Conservation (phyloP, 2,113 vertebrate species). For the Puffinus mauretanicus region DNA sequence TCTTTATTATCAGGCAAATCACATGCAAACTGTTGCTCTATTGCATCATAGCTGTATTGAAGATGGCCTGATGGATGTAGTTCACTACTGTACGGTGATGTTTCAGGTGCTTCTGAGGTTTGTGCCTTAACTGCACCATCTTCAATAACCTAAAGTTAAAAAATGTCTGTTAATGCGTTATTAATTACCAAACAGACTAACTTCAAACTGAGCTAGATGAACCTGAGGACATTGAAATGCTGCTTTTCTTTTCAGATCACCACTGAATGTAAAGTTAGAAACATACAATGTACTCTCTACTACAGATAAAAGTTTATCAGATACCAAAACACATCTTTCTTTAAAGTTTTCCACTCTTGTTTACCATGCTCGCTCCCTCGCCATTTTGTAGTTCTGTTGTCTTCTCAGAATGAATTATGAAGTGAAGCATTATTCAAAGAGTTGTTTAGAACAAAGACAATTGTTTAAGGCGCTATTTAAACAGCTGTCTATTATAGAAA, state of each 20-base stretch:
- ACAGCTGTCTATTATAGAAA: not conserved
- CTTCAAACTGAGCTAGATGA: no score
- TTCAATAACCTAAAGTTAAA: slow-evolving; percentile 43
- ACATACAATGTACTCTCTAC: not conserved
- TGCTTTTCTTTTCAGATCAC: not conserved
- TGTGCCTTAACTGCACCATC: slow-evolving; percentile 37
- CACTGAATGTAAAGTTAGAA: not conserved
- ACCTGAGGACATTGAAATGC: not conserved
- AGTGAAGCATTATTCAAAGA: not conserved
- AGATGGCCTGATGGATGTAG: slow-evolving; percentile 75
- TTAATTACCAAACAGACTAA: no score
- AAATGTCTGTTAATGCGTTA: no score
- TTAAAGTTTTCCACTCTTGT: not conserved
- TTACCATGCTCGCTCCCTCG: not conserved
- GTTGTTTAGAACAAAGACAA: not conserved
- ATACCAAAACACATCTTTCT: not conserved
- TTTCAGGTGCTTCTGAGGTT: slow-evolving; percentile 31
- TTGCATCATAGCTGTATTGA: slow-evolving; percentile 72
- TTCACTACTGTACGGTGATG: slow-evolving; percentile 68
- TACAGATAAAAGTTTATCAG: no score
- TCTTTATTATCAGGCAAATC: slow-evolving; percentile 68
- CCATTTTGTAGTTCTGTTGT: not conserved
- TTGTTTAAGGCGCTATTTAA: not conserved
- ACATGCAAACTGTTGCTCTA: slow-evolving; percentile 71
- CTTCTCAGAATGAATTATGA: not conserved